These are phyloP conservation scores for Torymus texanus DNA, from an alignment of 2,888 invertebrate species.

Conservation along the genomic window DNA sequence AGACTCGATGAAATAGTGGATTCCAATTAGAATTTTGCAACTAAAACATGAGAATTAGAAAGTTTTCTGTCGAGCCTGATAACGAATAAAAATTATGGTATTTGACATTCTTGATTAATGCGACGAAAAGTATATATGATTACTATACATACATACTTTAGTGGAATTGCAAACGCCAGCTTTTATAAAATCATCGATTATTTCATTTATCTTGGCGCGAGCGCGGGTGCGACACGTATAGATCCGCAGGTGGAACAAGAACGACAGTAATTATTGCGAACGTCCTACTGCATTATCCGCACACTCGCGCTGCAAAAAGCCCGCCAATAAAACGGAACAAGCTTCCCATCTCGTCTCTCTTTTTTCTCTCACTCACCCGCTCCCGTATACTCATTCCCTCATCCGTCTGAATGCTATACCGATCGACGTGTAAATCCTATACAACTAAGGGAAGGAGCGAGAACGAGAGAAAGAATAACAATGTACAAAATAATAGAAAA, in stretches of 20 bases:
- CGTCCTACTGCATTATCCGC: constrained; percentile 67
- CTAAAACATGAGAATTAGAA: too few relatives aligned
- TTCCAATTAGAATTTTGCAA: too few relatives aligned
- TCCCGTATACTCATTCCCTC: not conserved
- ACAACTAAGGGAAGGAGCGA: not conserved
- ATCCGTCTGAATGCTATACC: not conserved
- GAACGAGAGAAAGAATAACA: constrained; percentile 12
- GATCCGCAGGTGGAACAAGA: constrained; percentile 59
- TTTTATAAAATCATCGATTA: constrained; percentile 50
- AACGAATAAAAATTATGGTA: too few relatives aligned
- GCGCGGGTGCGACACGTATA: constrained; percentile 1
- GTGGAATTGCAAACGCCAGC: constrained; percentile 24
- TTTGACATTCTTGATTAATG: too few relatives aligned
- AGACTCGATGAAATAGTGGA: too few relatives aligned
- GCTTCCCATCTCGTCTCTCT: constrained; percentile 1
- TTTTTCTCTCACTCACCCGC: not conserved
- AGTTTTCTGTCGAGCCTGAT: too few relatives aligned
- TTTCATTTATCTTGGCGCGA: constrained; percentile 57
- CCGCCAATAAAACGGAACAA: constrained; percentile 15
- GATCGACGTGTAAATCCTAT: constrained; percentile 37
- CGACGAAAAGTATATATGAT: too few relatives aligned
- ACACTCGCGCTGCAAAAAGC: not conserved
- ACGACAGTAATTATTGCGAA: constrained; percentile 69
- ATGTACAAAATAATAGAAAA: constrained; percentile 21
- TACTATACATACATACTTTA: constrained; percentile 2